These are phyloP conservation scores for Euschistus heros DNA, from an alignment of 1,140 invertebrate genomes.

Conservation along the genomic window DNA sequence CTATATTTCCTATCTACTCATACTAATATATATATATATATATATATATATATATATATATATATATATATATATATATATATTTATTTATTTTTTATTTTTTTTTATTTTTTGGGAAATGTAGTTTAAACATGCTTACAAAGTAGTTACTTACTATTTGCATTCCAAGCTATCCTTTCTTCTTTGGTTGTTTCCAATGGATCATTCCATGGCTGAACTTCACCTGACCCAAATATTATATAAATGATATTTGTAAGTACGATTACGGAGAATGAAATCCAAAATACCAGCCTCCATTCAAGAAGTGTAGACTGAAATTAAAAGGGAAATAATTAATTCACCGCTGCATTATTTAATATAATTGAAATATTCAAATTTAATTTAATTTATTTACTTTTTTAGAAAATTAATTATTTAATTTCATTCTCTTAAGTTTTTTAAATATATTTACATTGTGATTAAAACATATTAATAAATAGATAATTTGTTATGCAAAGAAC, in stretches of 20 bases:
- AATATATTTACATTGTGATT: not conserved
- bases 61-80: too few relatives aligned
- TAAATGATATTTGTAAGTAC: constrained; percentile 61
- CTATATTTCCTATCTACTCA: too few relatives aligned
- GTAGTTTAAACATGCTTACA: too few relatives aligned
- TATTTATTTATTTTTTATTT: too few relatives aligned
- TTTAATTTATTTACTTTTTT: not conserved
- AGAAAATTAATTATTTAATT: not conserved
- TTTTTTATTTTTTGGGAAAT: too few relatives aligned
- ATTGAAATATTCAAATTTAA: not conserved
- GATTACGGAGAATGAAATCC: constrained; percentile 64
- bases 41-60: too few relatives aligned
- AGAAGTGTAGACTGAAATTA: constrained; percentile 52
- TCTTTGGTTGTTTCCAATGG: constrained; percentile 27
- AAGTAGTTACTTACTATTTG: constrained; percentile 16
- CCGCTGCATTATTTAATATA: not conserved
- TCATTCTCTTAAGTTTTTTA: not conserved
- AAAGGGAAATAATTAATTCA: not conserved
- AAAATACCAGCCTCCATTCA: constrained; percentile 75
- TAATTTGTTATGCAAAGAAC: not conserved
- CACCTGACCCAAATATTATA: constrained; percentile 55
- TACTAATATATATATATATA: too few relatives aligned
- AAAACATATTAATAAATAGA: not conserved
- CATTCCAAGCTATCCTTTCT: constrained; percentile 28
- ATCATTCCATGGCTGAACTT: constrained; percentile 60